Evolutionary conservation across 2,797 vertebrate species (phyloP).

Genomic region (Loriculus beryllinus): DNA sequence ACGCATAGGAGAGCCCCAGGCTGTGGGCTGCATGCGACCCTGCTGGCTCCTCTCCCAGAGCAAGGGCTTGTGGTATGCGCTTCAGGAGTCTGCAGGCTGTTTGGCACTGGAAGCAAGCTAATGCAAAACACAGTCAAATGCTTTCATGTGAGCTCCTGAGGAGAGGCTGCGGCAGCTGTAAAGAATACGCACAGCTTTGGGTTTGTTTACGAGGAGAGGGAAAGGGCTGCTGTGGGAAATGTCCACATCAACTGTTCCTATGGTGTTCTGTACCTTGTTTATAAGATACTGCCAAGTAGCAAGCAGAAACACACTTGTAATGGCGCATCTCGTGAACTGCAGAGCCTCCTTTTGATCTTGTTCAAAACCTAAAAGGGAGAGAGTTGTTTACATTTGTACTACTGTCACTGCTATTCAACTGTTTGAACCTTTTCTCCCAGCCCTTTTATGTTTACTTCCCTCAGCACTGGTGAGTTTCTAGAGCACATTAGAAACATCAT

Average conservation of each 20-base stretch:
- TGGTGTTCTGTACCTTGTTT: slow-evolving; percentile 1
- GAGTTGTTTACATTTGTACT: background rate
- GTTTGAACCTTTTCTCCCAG: background rate
- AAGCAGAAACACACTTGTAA: background rate
- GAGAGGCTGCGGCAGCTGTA: background rate
- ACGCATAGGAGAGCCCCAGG: background rate
- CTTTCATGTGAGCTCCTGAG: slow-evolving; percentile 63
- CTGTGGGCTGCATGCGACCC: background rate
- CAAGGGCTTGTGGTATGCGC: background rate
- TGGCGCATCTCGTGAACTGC: background rate
- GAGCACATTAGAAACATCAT: background rate
- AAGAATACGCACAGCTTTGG: background rate
- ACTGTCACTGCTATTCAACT: background rate
- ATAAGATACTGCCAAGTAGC: background rate
- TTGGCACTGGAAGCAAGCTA: slow-evolving; percentile 38
- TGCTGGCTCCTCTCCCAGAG: background rate
- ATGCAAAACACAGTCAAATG: slow-evolving; percentile 27
- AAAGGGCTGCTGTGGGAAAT: slow-evolving; percentile 35
- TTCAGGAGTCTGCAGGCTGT: background rate
- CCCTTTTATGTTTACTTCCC: background rate
- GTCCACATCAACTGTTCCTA: background rate
- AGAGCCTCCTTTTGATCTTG: slow-evolving; percentile 1
- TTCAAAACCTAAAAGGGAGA: background rate
- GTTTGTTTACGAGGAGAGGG: slow-evolving; percentile 24
- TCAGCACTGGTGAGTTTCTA: background rate